Evolutionary conservation across 2,113 vertebrate genomes (phyloP), one percentile per base, ranked within the genome.

Genomic region (Brienomyrus brachyistius): DNA sequence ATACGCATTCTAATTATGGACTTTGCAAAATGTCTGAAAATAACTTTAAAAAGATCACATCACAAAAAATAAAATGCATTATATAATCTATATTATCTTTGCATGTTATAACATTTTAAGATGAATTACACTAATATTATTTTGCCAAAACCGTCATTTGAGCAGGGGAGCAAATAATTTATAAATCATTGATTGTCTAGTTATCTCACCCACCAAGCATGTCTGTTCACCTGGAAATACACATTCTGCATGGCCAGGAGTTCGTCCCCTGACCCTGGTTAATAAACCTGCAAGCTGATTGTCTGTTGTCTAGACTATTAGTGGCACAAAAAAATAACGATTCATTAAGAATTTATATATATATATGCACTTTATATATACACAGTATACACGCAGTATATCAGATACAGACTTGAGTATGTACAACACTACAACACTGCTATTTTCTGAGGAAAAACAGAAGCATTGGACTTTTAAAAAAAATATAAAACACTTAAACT

Each of bases 111-210:
- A 48, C 1, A 40, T 43, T 80, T 80, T 80, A 80, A 40, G 35
- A 21, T 40, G 11, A 80, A 80, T 40, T 21, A 47, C 80, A 47
- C 11, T 74, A 45, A 83, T 83, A 48, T 48, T 83, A 48, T 48
- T 23, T 23, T 83, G 8, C 13, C 80, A 83, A 47, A 45, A 86
- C 89, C 23, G 59, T 92, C 91, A 88, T 90, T 91, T 74, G 87
- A 88, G 43, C 48, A 21, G 27, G 31, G 51, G 88, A 23, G 43
- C 31, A 47, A 45, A 45, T 82, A 19, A 4, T 77, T 40, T 23
- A 1, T 45, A 82, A 17, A 48, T 83, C 40, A 83, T 23, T 83
- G n/a, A 43, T 21, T 21, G 43, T 83, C 7, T 47, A 83, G 80
- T 47, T 83, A 47, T 83, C 80, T 47, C 43, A 83, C 80, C 77